phyloP scores from a whole-genome alignment of 2,888 invertebrate genomes.

The Terebella lapidaria region DNA sequence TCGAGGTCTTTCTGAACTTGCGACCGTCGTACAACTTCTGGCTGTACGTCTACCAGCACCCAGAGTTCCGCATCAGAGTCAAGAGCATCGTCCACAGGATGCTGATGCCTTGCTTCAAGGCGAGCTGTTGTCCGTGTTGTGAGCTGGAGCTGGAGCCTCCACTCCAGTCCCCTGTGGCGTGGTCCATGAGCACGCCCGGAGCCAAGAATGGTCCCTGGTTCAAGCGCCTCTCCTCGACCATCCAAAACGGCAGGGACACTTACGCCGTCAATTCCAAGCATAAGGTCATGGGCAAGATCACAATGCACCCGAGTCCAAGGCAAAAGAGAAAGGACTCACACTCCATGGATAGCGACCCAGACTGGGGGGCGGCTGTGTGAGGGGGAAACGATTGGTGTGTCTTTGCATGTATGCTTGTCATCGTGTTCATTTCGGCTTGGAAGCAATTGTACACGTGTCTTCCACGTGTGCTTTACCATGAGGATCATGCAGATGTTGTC shows the following conservation, averaged over 20 bases:
- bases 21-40: constrained; percentile 9
- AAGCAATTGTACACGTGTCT: too few species aligned
- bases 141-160: background rate
- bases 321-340: too few species aligned
- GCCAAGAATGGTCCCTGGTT: background rate
- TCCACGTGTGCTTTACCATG: too few species aligned
- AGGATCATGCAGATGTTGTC: too few species aligned
- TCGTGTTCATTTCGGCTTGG: too few species aligned
- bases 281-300: background rate
- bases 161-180: background rate
- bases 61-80: constrained; percentile 4
- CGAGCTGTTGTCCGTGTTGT: background rate
- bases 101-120: background rate
- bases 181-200: background rate
- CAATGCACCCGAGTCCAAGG: background rate
- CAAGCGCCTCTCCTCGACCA: background rate
- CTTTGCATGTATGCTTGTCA: too few species aligned
- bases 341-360: background rate
- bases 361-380: too few species aligned
- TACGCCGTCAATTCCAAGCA: background rate
- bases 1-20: constrained; percentile 10
- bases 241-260: background rate
- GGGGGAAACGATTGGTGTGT: too few species aligned
- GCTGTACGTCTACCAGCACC: constrained; percentile 3
- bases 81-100: background rate